Base-by-base conservation (phyloP, 2,797 vertebrate genomes). In the Lutjanus campechanus region DNA sequence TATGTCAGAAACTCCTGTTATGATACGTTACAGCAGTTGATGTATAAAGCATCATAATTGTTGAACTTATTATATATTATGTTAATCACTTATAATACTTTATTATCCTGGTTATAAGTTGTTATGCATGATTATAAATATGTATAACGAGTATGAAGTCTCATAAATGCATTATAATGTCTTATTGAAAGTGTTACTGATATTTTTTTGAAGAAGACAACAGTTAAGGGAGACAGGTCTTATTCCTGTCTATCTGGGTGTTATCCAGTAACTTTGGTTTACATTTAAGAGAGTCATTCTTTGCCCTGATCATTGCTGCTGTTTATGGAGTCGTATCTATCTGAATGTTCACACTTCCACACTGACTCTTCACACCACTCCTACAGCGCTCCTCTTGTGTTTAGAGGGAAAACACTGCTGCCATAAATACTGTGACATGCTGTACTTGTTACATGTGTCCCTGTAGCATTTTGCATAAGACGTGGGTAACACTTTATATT, bases 361-460 rank as follows among this genome's bases (percentile, higher is more conserved):
- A 51, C 11, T 44, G 49, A 17, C 44, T 73, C 50, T 78, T 82
- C 68, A 76, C 71, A 79, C 80, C 36, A 0, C 70, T 81, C 74
- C 81, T 41, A 22, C 84, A 22, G 25, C 4, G 44, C 44, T 73
- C 13, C n/a, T 70, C 11, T n/a, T 50, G 58, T 67, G 11, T 67
- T 72, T 43, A 19, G 19, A 20, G 6, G 1, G 8, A 2, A 64
- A 50, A 63, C 5, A 10, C 64, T 20, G 7, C 47, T 19, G 2
- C 60, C 29, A 60, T 76, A 51, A 81, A 76, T 77, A 54, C 61
- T 13, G 7, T 53, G 11, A 59, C 58, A 68, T 65, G 47, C 29
- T 74, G 59, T 76, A n/a, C 50, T 12, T 22, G 54, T 72, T 79
- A 68, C 43, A 53, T 22, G 25, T 63, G 29, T n/a, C 5, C 20